These are phyloP conservation scores for Pseudomyrmex cubaensis DNA, from an alignment of 1,140 invertebrate genomes.

Conservation along the genomic window DNA sequence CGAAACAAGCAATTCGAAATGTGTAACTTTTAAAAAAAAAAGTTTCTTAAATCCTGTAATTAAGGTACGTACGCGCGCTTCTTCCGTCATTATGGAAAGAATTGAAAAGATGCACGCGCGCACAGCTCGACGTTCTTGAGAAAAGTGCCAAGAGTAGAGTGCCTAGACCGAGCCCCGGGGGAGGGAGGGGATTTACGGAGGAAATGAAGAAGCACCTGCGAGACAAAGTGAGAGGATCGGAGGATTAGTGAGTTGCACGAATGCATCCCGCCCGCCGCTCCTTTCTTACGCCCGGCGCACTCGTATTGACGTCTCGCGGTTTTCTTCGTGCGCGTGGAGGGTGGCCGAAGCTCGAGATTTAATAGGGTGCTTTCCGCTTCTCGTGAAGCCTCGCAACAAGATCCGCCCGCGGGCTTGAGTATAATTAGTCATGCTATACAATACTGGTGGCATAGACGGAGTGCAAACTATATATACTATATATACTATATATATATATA, in stretches of 20 bases:
- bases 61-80: no score
- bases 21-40: background rate
- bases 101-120: constrained; percentile 3
- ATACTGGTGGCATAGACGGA: constrained; percentile 70
- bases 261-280: background rate
- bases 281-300: constrained; percentile 34
- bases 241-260: constrained; percentile 32
- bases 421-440: constrained; percentile 78
- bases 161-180: background rate
- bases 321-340: constrained; percentile 58
- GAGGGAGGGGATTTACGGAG: background rate
- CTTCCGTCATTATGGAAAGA: no score
- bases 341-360: constrained; percentile 72
- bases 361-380: constrained; percentile 76
- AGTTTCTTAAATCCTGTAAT: no score
- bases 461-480: constrained; percentile 54
- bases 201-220: background rate
- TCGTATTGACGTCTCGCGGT: constrained; percentile 73
- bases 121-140: constrained; percentile 29
- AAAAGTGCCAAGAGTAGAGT: background rate
- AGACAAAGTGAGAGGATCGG: constrained; percentile 39
- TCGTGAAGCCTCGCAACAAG: constrained; percentile 68
- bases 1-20: background rate
- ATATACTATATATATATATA: no score
- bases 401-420: constrained; percentile 73